Evolutionary conservation across 2,888 invertebrate genomes (phyloP), one percentile per base, ranked within the genome.

Genomic region (Latheticus oryzae): DNA sequence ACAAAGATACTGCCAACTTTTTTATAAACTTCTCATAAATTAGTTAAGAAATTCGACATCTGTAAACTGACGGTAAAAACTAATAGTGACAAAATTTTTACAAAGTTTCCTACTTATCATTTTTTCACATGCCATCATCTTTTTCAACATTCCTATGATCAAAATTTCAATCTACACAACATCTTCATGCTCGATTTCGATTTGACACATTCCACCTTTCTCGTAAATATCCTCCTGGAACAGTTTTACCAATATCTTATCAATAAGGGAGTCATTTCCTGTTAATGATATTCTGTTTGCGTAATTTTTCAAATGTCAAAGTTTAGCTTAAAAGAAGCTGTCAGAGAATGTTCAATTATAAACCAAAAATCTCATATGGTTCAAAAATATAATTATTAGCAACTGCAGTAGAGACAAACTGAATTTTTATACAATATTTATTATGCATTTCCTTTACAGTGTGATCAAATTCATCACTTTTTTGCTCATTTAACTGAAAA

Each of bases 231-330:
- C 42, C 16, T 30, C 17, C 28, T 9, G 11, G 2, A 11, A 23
- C 7, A 3, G 11, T 23, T 45, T 45, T 16, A 24, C 16, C 28
- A 15, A 43, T 43, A 43, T 43, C 16, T 28, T 17, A 15, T 17
- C 30, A 30, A 30, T 45, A 45, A 45, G 32, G 32, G 32, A 45
- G 45, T 32, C 30, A 45, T 45, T 45, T 45, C 45, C 45, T 45
- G 30, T 45, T 32, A 45, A 45, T 32, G 32, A 45, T 43, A 26
- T 28, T 26, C 9, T 8, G 26, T 11, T 9, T 1, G 17, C 8
- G 28, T 21, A 13, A 30, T 45, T 21, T 19, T 28, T 45, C 45
- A 45, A 19, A 45, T 15, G 45, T 45, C 45, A 30, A 30, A 45
- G 21, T 21, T 19, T 30, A 21, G 23, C n/a, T 38, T 38, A 19